Base-by-base conservation (phyloP, 2,113 vertebrate genomes). In the Dicentrarchus labrax region DNA sequence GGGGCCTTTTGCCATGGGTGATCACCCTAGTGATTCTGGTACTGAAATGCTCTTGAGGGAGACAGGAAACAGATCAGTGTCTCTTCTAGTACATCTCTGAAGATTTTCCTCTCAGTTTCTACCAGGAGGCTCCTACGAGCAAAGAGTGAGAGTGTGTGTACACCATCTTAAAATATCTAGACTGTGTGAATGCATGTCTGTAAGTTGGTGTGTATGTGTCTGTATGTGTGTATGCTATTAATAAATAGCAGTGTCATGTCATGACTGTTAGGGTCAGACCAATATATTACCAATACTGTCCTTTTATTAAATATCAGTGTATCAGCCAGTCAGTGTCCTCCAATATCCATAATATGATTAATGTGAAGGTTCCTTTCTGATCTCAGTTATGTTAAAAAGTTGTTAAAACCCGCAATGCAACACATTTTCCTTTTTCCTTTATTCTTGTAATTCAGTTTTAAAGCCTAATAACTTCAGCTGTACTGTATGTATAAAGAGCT, bases 11-110 rank as follows among this genome's bases (percentile, higher is more conserved):
- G 89, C 64, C 61, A 19, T 56, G 51, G 87, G 88, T 90, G 96
- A 96, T 97, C 96, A 97, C 96, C 96, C 96, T 88, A 95, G 95
- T 94, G 95, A 95, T 96, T 96, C 96, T 96, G 95, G 94, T 95
- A 95, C 96, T 96, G 96, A 97, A 95, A 96, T 94, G 92, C 94
- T 93, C 61, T 96, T 95, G 95, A 96, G 93, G 94, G 79, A 89
- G n/a, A 95, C 93, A 94, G 96, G 95, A 94, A 95, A 96, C 94
- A 94, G 93, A 96, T 94, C 94, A 93, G 94, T 66, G 54, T 86
- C 92, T 84, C 65, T 76, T 69, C 36, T 47, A 30, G 67, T 8
- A 74, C 86, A 66, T 86, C 82, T 86, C 78, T 61, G 73, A 70
- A 73, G 73, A 36, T 71, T 67, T 67, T 76, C 77, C 72, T 85